Evolutionary conservation across 2,797 vertebrate genomes (phyloP), one percentile per base, ranked within the genome.

Genomic region (Sparus aurata): DNA sequence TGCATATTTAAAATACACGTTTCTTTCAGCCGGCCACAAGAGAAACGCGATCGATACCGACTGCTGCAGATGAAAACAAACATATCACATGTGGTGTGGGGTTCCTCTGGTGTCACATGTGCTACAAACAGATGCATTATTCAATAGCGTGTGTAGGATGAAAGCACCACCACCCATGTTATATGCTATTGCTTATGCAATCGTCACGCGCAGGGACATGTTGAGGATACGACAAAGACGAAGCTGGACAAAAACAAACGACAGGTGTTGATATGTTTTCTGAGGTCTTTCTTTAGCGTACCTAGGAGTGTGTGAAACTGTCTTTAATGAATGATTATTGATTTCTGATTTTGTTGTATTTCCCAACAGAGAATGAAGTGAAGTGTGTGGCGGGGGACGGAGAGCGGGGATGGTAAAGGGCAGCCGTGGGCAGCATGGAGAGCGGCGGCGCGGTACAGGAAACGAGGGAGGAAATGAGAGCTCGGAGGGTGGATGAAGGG

Each of bases 401-500:
- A 68, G 69, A 61, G 73, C 46, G 22, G 54, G 55, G 78, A 58
- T 11, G 69, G 84, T 78, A 81, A 88, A 80, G 79, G 81, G 82
- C 78, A 68, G 80, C 12, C 59, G 66, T 82, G 83, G 80, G 68
- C 60, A 89, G 87, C 91, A 90, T 89, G 90, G 57, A 87, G 85
- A 83, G 57, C 41, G 63, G 71, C 60, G 70, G 69, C 2, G 23
- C 71, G 75, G 61, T 10, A 63, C 69, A 89, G 88, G 85, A 90
- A 91, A 85, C 23, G 38, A 67, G 61, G 30, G 59, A 77, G 84
- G 87, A 87, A 86, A 89, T 85, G 75, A 85, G 79, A 83, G 73
- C 77, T 86, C 65, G 69, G 23, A 74, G 45, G 57, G 22, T 20
- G 72, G 71, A 67, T 41, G 68, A 43, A 54, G 59, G 59, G 30